Evolutionary conservation across 2,888 invertebrate species (phyloP).

Genomic region (Eristalis intricaria): DNA sequence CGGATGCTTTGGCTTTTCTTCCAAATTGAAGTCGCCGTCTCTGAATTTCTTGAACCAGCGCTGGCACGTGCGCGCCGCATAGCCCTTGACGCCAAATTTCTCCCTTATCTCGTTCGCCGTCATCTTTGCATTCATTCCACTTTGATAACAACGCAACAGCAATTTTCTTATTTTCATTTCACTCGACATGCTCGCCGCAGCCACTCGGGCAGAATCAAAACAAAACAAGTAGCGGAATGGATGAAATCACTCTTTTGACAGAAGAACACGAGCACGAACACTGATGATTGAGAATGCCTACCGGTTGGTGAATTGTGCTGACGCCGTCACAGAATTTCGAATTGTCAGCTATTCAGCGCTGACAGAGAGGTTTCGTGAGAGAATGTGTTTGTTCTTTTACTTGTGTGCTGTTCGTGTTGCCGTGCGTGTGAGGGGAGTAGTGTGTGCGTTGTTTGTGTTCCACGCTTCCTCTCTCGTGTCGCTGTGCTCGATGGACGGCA

Average conservation of each 20-base stretch:
- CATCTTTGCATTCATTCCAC: not conserved
- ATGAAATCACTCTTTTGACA: not conserved
- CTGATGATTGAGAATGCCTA: conserved; percentile 8
- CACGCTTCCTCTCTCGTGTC: not conserved
- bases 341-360: conserved; percentile 58
- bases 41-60: conserved; percentile 50
- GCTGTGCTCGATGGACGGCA: not conserved
- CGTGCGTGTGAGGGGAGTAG: not conserved
- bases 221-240: not conserved
- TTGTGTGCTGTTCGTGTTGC: not conserved
- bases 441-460: not conserved
- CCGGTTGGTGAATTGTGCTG: conserved; percentile 33
- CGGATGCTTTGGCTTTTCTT: not conserved
- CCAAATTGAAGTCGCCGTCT: conserved; percentile 27
- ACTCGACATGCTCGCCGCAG: conserved; percentile 6
- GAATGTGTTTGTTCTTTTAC: not conserved
- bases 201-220: not conserved
- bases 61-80: conserved; percentile 23
- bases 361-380: conserved; percentile 40
- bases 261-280: conserved; percentile 26
- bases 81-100: conserved; percentile 3
- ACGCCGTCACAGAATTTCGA: conserved; percentile 4
- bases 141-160: conserved; percentile 23
- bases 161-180: conserved; percentile 36
- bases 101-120: not conserved